These are phyloP conservation scores for Chrysemys picta DNA, from an alignment of 2,113 vertebrate genomes.

Conservation along the genomic window DNA sequence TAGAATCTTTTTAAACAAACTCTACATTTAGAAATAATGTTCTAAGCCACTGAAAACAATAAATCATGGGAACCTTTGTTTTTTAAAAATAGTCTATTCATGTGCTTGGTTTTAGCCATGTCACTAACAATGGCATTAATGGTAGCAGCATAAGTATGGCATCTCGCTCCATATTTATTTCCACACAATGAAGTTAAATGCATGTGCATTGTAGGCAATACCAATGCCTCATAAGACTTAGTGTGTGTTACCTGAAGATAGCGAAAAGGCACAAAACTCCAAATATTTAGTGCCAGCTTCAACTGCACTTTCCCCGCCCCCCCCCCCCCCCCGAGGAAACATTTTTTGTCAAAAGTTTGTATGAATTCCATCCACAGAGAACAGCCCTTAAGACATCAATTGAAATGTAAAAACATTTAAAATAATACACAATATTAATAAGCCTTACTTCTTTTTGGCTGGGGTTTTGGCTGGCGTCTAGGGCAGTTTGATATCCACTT, in stretches of 20 bases:
- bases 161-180: no score
- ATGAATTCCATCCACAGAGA: background rate
- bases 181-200: no score
- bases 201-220: background rate
- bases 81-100: background rate
- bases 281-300: background rate
- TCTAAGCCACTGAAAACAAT: no score
- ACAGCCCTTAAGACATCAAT: background rate
- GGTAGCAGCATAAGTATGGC: no score
- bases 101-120: background rate
- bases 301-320: fast-evolving
- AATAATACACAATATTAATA: background rate
- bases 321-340: no score
- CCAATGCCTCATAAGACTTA: background rate
- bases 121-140: background rate
- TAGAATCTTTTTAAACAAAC: background rate
- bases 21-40: background rate
- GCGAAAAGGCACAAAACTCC: background rate
- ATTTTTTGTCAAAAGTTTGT: background rate
- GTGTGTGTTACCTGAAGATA: background rate
- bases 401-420: background rate
- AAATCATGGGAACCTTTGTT: no score
- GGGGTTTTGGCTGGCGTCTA: background rate
- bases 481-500: background rate
- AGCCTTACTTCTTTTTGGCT: background rate